These are phyloP conservation scores for Stramonita haemastoma DNA, from an alignment of 2,888 invertebrate species.

Conservation along the genomic window DNA sequence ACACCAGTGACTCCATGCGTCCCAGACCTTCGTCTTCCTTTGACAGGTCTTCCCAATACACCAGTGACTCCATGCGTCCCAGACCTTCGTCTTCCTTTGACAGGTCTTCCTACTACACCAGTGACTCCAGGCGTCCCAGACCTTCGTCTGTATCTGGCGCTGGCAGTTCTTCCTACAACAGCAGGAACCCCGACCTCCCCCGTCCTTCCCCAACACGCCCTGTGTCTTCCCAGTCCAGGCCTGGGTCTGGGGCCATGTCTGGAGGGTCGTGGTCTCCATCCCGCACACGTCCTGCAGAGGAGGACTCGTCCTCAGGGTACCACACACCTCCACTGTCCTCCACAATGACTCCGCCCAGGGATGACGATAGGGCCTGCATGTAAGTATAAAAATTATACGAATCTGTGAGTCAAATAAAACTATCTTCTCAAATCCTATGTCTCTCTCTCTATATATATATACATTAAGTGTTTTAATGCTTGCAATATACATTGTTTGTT, in stretches of 20 bases:
- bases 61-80: background rate
- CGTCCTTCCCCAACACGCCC: background rate
- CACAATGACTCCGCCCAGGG: background rate
- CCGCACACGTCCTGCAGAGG: background rate
- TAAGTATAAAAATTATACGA: background rate
- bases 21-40: background rate
- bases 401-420: too few relatives aligned
- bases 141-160: background rate
- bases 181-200: background rate
- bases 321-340: background rate
- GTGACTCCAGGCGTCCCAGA: background rate
- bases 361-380: background rate
- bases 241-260: background rate
- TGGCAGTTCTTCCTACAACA: background rate
- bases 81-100: background rate
- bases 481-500: too few relatives aligned
- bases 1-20: background rate
- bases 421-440: too few relatives aligned
- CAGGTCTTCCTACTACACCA: background rate
- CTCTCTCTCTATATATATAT: too few relatives aligned
- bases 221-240: background rate
- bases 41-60: background rate
- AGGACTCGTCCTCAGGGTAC: conserved; percentile 10
- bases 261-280: background rate
- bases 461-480: too few relatives aligned